A percentile compares a stretch with the other conserved stretches of the same genome.
phyloP scores from a whole-genome alignment of 2,797 vertebrate genomes.

The Phataginus tetradactyla region DNA sequence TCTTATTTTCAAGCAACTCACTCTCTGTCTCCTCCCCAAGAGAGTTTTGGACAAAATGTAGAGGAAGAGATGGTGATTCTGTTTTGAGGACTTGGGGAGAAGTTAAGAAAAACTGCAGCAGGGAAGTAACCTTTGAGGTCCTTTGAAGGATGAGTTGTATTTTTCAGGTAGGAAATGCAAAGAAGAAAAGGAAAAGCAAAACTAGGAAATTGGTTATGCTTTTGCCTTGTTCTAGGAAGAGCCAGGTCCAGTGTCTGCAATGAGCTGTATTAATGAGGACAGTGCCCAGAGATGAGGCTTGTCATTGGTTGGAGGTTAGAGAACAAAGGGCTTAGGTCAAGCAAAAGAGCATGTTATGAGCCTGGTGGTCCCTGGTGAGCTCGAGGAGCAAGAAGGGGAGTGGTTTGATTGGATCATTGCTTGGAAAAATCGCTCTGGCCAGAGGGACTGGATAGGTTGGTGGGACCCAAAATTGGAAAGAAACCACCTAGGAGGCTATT shows the following conservation, averaged over 20 bases:
- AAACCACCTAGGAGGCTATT: background rate
- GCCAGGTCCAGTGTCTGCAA: background rate
- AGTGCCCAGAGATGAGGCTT: accelerated
- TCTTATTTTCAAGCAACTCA: background rate
- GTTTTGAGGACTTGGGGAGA: background rate
- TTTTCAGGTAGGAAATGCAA: background rate
- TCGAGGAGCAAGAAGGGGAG: background rate
- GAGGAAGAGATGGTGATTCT: background rate
- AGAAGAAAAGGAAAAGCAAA: background rate
- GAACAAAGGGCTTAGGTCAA: background rate
- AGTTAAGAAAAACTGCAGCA: background rate
- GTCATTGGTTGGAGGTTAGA: background rate
- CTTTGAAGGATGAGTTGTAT: background rate
- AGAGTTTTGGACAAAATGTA: background rate
- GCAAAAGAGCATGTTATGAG: too few species aligned
- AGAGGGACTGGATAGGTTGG: background rate
- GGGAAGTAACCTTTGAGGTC: background rate
- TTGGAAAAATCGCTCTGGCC: background rate
- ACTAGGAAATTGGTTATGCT: accelerated
- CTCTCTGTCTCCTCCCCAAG: accelerated
- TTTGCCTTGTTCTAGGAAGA: background rate
- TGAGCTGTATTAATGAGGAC: too few species aligned
- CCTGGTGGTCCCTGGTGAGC: background rate
- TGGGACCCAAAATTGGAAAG: background rate
- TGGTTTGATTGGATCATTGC: background rate